These are phyloP conservation scores for Syngnathus acus DNA, from an alignment of 2,797 vertebrate species.

Conservation along the genomic window DNA sequence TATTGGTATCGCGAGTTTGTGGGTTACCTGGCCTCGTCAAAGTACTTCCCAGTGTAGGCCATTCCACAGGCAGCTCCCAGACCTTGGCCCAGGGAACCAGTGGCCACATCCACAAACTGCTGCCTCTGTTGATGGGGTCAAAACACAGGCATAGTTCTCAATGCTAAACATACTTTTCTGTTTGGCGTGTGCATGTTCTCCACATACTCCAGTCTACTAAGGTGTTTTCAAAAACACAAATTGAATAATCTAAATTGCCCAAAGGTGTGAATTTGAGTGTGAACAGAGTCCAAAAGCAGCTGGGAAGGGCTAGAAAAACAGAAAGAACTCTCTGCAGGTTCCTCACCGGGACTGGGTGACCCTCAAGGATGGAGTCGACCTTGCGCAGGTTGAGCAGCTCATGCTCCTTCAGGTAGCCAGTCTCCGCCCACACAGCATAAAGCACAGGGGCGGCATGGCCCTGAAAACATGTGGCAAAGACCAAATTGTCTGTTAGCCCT, in stretches of 20 bases:
- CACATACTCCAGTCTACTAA: not conserved
- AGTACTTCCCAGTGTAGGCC: conserved; percentile 92
- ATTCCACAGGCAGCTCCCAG: conserved; percentile 90
- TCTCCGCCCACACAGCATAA: conserved; percentile 88
- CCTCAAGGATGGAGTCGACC: conserved; percentile 86
- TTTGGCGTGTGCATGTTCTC: not conserved
- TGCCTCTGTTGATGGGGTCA: conserved; percentile 73
- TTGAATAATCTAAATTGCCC: not conserved
- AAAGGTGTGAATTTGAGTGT: not conserved
- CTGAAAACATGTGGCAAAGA: conserved; percentile 51
- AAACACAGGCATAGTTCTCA: not conserved
- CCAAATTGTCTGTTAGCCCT: not conserved
- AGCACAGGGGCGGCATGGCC: conserved; percentile 88
- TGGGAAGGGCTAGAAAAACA: not conserved
- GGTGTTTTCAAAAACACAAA: too few species aligned
- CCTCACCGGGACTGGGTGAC: conserved; percentile 87
- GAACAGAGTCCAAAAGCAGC: too few species aligned
- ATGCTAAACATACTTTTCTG: too few species aligned
- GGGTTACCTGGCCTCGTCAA: conserved; percentile 89
- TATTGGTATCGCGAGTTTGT: not conserved
- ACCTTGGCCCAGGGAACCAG: conserved; percentile 89
- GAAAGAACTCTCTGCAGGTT: not conserved
- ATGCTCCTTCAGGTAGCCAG: conserved; percentile 81
- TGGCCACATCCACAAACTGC: conserved; percentile 91
- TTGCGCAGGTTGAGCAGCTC: conserved; percentile 87